These are phyloP conservation scores for Panopea generosa DNA, from an alignment of 2,888 invertebrate genomes.

Conservation along the genomic window DNA sequence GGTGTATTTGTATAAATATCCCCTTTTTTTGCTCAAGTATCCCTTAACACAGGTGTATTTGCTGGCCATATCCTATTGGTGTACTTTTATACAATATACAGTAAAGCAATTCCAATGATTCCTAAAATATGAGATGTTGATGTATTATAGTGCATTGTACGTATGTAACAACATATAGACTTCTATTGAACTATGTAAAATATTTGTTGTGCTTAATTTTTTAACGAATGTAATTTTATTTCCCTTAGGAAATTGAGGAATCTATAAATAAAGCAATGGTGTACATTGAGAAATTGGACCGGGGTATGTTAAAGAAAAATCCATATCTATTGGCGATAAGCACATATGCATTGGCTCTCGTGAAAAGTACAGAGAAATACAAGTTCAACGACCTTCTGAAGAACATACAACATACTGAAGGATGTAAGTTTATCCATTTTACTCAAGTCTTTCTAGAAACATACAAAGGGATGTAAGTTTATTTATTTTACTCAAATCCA, in stretches of 20 bases:
- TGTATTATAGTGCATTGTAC: too few relatives aligned
- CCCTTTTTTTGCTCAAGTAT: too few relatives aligned
- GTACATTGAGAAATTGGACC: slow-evolving; percentile 30
- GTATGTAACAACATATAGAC: too few relatives aligned
- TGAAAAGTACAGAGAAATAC: slow-evolving; percentile 56
- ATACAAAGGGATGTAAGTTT: slow-evolving; percentile 19
- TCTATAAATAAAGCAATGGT: slow-evolving; percentile 11
- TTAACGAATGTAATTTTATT: too few relatives aligned
- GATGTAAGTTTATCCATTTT: slow-evolving; percentile 11
- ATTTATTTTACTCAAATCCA: not conserved
- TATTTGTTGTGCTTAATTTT: too few relatives aligned
- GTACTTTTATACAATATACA: too few relatives aligned
- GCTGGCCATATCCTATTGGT: too few relatives aligned
- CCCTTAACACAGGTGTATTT: too few relatives aligned
- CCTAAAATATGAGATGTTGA: too few relatives aligned
- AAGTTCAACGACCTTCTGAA: slow-evolving; percentile 60
- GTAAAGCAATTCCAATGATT: too few relatives aligned
- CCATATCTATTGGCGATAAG: slow-evolving; percentile 71
- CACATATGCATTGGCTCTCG: slow-evolving; percentile 73
- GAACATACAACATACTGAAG: slow-evolving; percentile 29
- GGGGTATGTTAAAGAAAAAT: slow-evolving; percentile 51
- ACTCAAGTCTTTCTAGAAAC: not conserved
- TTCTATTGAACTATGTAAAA: too few relatives aligned
- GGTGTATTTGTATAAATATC: too few relatives aligned
- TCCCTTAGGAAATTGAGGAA: slow-evolving; percentile 7